Base-by-base conservation (phyloP, 2,113 vertebrate species). In the Corydoras sp. region DNA sequence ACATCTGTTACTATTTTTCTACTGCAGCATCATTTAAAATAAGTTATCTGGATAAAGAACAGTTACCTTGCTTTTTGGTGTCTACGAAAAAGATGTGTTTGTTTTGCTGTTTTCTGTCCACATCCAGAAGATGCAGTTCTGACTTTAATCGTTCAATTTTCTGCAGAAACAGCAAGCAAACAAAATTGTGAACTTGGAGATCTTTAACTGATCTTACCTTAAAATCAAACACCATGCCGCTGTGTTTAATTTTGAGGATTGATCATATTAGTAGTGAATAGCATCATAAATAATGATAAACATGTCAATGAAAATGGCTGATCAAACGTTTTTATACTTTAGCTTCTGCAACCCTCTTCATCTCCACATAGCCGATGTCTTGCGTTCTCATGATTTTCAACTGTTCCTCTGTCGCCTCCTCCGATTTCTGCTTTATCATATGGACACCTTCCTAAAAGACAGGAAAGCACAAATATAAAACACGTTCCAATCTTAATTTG, bases 141-240 rank as follows among this genome's bases (percentile, higher is more conserved):
- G 89, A 92, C 81, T 98, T 98, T 77, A 99, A 53, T 70, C 89
- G 85, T 85, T 99, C 96, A 5, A 99, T 98, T 98, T 98, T 99
- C 96, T 99, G 84, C 30, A 70, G n/a, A n/a, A n/a, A n/a, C n/a
- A n/a, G n/a, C n/a, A 73, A 48, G 14, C 49, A 79, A 4, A 31
- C 31, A 60, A 61, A 51, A 58, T 8, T 18, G 30, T 58, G 58
- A 31, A n/a, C 4, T 4, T 2, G 9, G n/a, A n/a, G n/a, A n/a
- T n/a, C n/a, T n/a, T n/a, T n/a, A n/a, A n/a, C n/a, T n/a, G n/a
- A n/a, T n/a, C n/a, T n/a, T n/a, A n/a, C n/a, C n/a, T n/a, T n/a
- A n/a, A n/a, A n/a, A n/a, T n/a, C n/a, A n/a, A n/a, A n/a, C n/a
- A n/a, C n/a, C n/a, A n/a, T n/a, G n/a, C n/a, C n/a, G n/a, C n/a